These are phyloP conservation scores for Etia nguti DNA, from an alignment of 2,113 vertebrate species.

Conservation along the genomic window DNA sequence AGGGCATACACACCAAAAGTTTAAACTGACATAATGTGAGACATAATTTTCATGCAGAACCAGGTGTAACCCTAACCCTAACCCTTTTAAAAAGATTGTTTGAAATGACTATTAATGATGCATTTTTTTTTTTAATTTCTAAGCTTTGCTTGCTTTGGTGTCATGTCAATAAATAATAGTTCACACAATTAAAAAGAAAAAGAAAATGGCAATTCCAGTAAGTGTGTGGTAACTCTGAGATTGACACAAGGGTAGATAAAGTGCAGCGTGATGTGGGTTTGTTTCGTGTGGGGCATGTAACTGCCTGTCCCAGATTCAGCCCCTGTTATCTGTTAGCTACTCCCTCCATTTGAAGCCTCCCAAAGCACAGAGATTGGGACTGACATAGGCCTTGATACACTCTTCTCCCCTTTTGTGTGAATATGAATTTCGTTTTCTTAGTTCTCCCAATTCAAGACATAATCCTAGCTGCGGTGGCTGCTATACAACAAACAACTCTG, in stretches of 20 bases:
- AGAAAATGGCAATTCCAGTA: neutral
- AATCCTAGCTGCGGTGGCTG: neutral
- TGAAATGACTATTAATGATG: neutral
- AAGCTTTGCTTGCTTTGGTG: neutral
- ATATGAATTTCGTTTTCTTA: neutral
- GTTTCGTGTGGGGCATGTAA: neutral
- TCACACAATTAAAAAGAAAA: neutral
- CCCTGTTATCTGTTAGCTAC: conserved; percentile 2
- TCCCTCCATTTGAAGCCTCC: conserved; percentile 6
- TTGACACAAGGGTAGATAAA: neutral
- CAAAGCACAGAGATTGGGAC: neutral
- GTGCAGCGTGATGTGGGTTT: neutral
- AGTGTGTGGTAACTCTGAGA: neutral
- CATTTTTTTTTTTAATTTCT: neutral
- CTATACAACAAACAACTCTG: neutral
- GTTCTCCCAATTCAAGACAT: neutral
- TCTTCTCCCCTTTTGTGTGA: neutral
- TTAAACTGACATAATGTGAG: neutral
- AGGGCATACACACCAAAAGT: accelerated
- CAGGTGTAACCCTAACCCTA: neutral
- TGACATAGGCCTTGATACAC: neutral
- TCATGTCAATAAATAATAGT: neutral
- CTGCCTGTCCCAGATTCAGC: conserved; percentile 10
- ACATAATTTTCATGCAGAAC: neutral
- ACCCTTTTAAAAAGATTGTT: neutral